Conservation (phyloP, 2,888 invertebrate species). For the Rapana venosa region DNA sequence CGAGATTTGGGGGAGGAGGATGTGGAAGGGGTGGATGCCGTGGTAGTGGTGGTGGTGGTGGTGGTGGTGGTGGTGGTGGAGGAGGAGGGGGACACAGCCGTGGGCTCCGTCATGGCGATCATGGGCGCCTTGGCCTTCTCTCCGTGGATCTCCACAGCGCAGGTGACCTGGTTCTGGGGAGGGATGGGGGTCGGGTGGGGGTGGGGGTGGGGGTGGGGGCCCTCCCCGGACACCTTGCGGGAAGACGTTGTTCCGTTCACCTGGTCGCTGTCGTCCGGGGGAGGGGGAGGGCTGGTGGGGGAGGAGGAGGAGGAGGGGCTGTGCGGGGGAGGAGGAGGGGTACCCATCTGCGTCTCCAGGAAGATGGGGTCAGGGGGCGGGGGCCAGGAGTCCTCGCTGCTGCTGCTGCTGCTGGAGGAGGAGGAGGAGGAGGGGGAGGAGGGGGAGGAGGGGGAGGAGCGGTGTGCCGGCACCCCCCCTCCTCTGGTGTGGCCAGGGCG, state of each 20-base stretch:
- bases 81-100: neutral
- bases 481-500: too few relatives aligned
- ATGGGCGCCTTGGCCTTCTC: constrained; percentile 61
- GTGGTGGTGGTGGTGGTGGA: neutral
- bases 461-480: too few relatives aligned
- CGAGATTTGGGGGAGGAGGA: neutral
- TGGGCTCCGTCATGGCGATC: constrained; percentile 35
- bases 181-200: too few relatives aligned
- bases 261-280: neutral
- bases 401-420: neutral
- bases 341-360: neutral
- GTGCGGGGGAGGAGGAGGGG: neutral
- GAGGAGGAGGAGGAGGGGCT: neutral
- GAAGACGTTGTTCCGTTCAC: neutral
- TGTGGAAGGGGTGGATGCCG: neutral
- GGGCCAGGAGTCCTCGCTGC: neutral
- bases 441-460: too few relatives aligned
- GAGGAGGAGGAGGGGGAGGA: neutral
- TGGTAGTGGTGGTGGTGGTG: neutral
- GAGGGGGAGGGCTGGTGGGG: neutral
- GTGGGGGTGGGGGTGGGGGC: neutral
- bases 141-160: constrained; percentile 69
- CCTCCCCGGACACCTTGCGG: constrained; percentile 13
- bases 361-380: neutral
- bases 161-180: constrained; percentile 67